Conservation (phyloP, 1,140 invertebrate species). For the Drosophila lini region DNA sequence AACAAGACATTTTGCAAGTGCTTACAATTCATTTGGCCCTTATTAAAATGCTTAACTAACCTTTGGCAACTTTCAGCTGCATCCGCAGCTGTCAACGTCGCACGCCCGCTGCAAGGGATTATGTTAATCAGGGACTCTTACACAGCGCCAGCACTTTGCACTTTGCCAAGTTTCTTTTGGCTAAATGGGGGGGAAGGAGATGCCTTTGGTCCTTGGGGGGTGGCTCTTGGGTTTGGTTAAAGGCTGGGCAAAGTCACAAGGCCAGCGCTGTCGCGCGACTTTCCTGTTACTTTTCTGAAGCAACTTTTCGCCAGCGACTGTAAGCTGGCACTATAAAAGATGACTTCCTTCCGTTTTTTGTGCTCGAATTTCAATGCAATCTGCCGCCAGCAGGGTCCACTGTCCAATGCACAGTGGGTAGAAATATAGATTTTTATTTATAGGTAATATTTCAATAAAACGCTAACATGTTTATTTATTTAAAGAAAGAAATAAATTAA, state of each 20-base stretch:
- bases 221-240: background rate
- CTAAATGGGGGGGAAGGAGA: background rate
- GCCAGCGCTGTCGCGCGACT: constrained; percentile 49
- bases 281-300: constrained; percentile 54
- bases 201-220: constrained; percentile 8
- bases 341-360: constrained; percentile 70
- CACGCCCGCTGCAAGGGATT: constrained; percentile 70
- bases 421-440: background rate
- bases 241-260: constrained; percentile 68
- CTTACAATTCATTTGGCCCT: constrained; percentile 80
- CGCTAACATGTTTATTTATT: too few species aligned
- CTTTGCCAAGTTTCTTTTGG: constrained; percentile 68
- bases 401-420: constrained; percentile 11
- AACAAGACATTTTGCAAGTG: constrained; percentile 67
- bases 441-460: background rate
- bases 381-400: constrained; percentile 42
- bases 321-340: constrained; percentile 79
- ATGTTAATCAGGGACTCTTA: constrained; percentile 75
- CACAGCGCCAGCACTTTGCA: constrained; percentile 68
- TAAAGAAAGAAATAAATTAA: too few species aligned
- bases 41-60: constrained; percentile 80
- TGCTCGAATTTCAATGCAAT: constrained; percentile 73
- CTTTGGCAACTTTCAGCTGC: constrained; percentile 68
- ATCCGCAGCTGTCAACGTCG: constrained; percentile 70
- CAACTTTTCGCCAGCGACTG: constrained; percentile 55